Evolutionary conservation across 2,888 invertebrate species (phyloP).

Genomic region (Amphiduros pacificus): DNA sequence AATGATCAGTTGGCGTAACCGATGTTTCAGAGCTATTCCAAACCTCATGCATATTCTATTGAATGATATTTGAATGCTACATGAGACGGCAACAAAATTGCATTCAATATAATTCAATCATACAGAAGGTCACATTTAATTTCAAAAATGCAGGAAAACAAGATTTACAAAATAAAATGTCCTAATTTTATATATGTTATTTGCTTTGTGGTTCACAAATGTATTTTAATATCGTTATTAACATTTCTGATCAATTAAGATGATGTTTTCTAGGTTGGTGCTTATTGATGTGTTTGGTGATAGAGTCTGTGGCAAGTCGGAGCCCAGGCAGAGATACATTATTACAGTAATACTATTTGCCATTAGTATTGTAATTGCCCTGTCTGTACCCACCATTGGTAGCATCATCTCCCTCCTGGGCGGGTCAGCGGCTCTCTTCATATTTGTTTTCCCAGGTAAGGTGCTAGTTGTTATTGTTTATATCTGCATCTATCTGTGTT

Average conservation of each 20-base stretch:
- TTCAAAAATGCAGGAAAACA: no score
- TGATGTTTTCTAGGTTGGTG: conserved; percentile 8
- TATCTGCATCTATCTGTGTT: background rate
- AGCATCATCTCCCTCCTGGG: conserved; percentile 24
- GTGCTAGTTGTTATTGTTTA: background rate
- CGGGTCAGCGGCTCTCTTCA: conserved; percentile 22
- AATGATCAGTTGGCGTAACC: no score
- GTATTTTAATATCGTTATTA: no score
- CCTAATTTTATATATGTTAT: no score
- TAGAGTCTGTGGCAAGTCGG: conserved; percentile 3
- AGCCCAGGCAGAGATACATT: background rate
- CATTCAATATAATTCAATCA: no score
- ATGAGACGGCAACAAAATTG: no score
- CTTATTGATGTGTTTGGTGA: conserved; percentile 1
- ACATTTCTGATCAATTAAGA: background rate
- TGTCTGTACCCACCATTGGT: conserved; percentile 21
- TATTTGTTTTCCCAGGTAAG: conserved; percentile 27
- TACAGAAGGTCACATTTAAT: no score
- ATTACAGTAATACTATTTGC: conserved; percentile 12
- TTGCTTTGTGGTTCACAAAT: no score
- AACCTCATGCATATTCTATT: no score
- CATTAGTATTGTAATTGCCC: conserved; percentile 13
- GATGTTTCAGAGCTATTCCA: no score
- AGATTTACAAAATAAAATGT: no score
- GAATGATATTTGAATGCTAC: no score